phyloP scores from a whole-genome alignment of 2,797 vertebrate species.

The Gymnopithys bicolor region DNA sequence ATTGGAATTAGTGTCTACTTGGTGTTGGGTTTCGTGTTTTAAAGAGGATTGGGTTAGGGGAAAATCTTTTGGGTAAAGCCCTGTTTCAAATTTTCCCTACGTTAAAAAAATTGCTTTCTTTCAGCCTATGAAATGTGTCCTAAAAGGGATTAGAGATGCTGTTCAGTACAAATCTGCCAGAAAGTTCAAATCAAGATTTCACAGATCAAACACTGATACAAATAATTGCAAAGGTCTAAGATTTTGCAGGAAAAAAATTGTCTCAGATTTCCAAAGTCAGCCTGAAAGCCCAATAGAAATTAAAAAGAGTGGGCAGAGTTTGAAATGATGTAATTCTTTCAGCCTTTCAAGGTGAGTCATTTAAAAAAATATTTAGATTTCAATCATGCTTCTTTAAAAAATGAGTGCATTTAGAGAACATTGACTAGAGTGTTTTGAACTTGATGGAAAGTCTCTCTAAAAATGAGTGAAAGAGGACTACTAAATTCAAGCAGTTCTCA shows the following conservation, averaged over 20 bases:
- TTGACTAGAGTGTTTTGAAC: neutral
- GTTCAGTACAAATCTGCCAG: slow-evolving; percentile 26
- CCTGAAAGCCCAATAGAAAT: neutral
- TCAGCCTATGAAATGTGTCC: neutral
- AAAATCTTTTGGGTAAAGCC: slow-evolving; percentile 48
- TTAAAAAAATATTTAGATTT: neutral
- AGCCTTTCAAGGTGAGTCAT: slow-evolving; percentile 11
- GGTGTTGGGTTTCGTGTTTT: slow-evolving; percentile 51
- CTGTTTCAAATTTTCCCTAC: slow-evolving; percentile 15
- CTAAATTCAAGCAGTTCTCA: neutral
- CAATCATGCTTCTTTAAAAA: neutral
- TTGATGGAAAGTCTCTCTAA: neutral
- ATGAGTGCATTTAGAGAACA: neutral
- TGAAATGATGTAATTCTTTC: neutral
- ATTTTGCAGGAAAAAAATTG: neutral
- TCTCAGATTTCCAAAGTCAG: neutral
- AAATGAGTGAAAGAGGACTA: neutral
- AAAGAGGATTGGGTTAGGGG: slow-evolving; percentile 44
- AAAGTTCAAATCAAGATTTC: slow-evolving; percentile 28
- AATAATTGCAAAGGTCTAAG: neutral
- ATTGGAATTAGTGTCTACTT: slow-evolving; percentile 72
- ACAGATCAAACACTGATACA: neutral
- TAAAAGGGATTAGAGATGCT: slow-evolving; percentile 48
- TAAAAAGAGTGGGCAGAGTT: neutral
- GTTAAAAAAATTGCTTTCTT: slow-evolving; percentile 38